A percentile compares a stretch with the other conserved stretches of the same genome.
Conservation (phyloP, 2,113 vertebrate species). For the Melospiza georgiana region DNA sequence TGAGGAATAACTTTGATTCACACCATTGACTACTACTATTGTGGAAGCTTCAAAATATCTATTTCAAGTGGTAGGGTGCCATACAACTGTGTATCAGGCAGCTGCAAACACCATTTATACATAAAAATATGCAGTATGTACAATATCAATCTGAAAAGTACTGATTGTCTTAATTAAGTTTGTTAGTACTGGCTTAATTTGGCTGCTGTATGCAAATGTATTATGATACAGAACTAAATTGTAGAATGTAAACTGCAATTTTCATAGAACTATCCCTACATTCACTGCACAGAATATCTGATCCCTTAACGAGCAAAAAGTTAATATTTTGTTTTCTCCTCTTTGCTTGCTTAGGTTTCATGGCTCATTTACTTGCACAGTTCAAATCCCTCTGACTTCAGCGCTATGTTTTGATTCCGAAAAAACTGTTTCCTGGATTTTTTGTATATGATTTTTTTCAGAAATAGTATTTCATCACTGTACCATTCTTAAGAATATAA, state of each 20-base stretch:
- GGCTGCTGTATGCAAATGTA: background rate
- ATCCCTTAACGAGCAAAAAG: background rate
- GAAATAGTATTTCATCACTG: background rate
- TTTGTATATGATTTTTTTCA: background rate
- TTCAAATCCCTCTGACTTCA: background rate
- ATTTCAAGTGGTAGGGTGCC: background rate
- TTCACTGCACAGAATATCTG: background rate
- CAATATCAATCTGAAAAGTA: background rate
- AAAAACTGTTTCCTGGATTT: background rate
- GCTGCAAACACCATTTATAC: background rate
- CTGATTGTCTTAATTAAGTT: background rate
- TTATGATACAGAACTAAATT: background rate
- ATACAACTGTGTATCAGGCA: background rate
- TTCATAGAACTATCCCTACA: background rate
- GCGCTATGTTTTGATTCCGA: background rate
- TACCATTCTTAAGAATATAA: background rate
- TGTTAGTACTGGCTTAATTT: background rate
- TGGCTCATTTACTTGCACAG: background rate
- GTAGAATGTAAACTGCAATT: background rate
- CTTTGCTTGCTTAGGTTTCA: slow-evolving; percentile 6
- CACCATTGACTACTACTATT: background rate
- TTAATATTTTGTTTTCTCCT: slow-evolving; percentile 7
- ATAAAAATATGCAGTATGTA: background rate
- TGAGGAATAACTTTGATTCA: background rate
- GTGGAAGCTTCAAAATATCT: background rate